Evolutionary conservation across 1,140 invertebrate genomes (phyloP), one percentile per base, ranked within the genome.

Genomic region (Rhopalosiphum maidis): DNA sequence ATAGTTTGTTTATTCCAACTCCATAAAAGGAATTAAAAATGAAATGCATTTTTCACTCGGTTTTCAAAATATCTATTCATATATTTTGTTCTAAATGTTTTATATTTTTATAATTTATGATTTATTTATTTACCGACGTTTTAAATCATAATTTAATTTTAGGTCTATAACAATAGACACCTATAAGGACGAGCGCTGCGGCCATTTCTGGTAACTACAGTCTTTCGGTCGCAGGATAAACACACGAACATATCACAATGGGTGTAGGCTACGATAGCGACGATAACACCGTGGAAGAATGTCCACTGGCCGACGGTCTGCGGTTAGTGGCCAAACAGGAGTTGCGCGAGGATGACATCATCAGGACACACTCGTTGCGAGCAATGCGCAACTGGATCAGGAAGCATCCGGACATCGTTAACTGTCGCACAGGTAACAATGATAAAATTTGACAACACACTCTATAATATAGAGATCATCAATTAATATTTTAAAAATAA

Each of bases 331-430:
- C 97, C n/a, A 96, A 96, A 92, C 95, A 96, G 18, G 97, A 98
- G 94, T 95, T 98, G 18, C 95, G 97, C 60, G 97, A 98, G 95
- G 97, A 98, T 94, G 96, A 97, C 18, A 96, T 95, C 0, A 96
- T 96, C 15, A 95, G 97, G n/a, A 96, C 97, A 6, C 97, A 98
- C 94, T 96, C 97, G 0, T 94, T 98, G 94, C 95, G 96, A 43
- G 97, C 97, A 94, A 96, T 98, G 95, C 95, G 97, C 68, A 96
- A 97, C 93, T 98, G 97, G 96, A 97, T 98, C 87, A 95, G 95
- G 6, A 98, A 97, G 94, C 97, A 98, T 95, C 97, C 97, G 0
- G 95, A 96, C 23, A 98, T 98, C 54, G 97, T 96, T 94, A 96
- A 96, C 94, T 98, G 97, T 95, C 95, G 97, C 87, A 97, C 97